Percentiles rank a stretch among this genome's conserved stretches.
Evolutionary conservation across 2,888 invertebrate genomes (phyloP).

Genomic region (Pheosia gnoma): DNA sequence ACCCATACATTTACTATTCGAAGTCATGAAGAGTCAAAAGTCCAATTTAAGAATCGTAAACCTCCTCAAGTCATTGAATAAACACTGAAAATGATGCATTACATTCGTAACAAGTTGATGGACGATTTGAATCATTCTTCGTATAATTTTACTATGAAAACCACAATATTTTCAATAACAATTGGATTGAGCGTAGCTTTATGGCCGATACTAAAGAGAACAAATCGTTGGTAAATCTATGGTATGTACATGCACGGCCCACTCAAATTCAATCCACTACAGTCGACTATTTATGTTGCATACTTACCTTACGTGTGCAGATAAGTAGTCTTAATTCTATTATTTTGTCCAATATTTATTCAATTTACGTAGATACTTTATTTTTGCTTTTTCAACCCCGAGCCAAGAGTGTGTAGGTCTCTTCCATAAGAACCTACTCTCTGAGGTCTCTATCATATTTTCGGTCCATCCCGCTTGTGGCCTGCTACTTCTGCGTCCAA

Average conservation of each 20-base stretch:
- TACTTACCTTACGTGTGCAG: background rate
- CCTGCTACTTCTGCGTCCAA: too few species aligned
- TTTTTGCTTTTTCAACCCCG: too few species aligned
- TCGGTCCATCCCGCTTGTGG: too few species aligned
- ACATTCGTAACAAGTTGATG: conserved; percentile 17
- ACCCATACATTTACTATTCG: conserved; percentile 45
- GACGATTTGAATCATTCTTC: conserved; percentile 34
- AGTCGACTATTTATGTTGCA: background rate
- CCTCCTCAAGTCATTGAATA: conserved; percentile 28
- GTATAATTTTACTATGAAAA: conserved; percentile 30
- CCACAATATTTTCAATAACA: conserved; percentile 25
- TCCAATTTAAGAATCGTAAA: conserved; percentile 37
- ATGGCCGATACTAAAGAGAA: conserved; percentile 30
- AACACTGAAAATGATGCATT: conserved; percentile 24
- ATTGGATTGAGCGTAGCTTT: conserved; percentile 25
- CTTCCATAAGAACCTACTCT: too few species aligned
- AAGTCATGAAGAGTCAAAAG: conserved; percentile 33
- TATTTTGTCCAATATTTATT: too few species aligned
- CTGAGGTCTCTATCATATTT: too few species aligned
- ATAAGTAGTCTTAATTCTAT: too few species aligned
- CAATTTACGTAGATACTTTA: too few species aligned
- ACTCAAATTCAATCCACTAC: conserved; percentile 1
- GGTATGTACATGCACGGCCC: conserved; percentile 10
- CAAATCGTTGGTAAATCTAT: conserved; percentile 29
- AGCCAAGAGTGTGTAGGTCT: too few species aligned